Conservation (phyloP, 2,113 vertebrate genomes). For the Saccopteryx bilineata region DNA sequence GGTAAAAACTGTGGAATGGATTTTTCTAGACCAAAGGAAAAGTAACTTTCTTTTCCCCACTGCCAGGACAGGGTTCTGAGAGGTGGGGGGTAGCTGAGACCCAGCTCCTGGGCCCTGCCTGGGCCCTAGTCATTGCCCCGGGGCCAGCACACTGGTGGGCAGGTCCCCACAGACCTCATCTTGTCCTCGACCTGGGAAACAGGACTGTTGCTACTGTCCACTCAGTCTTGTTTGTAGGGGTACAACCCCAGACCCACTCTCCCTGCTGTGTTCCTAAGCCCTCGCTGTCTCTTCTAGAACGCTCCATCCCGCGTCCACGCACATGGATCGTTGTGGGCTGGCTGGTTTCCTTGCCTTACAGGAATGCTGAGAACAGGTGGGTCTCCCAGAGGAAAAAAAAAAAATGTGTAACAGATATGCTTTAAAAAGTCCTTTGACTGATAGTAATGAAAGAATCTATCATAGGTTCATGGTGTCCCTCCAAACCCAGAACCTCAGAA, state of each 20-base stretch:
- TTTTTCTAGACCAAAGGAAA: conserved; percentile 78
- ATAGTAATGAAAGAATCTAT: accelerated
- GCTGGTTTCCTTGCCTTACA: accelerated
- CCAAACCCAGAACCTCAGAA: background rate
- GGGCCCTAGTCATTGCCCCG: background rate
- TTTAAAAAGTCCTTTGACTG: accelerated
- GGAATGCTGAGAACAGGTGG: accelerated
- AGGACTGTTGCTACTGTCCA: accelerated
- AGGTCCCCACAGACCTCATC: background rate
- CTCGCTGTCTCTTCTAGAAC: background rate
- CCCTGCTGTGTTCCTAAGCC: accelerated
- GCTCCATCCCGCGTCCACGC: accelerated
- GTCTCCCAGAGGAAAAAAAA: background rate
- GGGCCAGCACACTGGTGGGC: accelerated
- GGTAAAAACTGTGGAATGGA: conserved; percentile 86
- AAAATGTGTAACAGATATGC: accelerated
- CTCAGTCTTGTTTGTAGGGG: accelerated
- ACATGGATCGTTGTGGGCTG: accelerated
- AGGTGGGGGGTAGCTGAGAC: background rate
- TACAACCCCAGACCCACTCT: accelerated
- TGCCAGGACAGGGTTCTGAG: background rate
- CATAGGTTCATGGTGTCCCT: too few species aligned
- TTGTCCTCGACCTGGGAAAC: too few species aligned
- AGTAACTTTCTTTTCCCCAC: too few species aligned
- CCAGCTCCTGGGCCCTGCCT: background rate